These are phyloP conservation scores for Lysiphlebus fabarum DNA, from an alignment of 1,140 invertebrate species.

Conservation along the genomic window DNA sequence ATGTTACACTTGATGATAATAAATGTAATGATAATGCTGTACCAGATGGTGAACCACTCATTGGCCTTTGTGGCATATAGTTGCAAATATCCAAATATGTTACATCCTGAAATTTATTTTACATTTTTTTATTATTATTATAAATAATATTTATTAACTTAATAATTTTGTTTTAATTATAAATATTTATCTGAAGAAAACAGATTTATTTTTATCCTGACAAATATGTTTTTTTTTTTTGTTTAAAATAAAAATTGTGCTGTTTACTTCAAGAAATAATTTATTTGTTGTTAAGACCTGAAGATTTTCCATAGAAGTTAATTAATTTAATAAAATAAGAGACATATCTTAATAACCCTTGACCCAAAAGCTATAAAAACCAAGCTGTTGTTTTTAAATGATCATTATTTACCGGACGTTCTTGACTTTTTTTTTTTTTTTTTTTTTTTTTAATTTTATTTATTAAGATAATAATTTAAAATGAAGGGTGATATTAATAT, in stretches of 20 bases:
- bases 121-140: neutral
- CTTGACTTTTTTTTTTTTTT: conserved; percentile 29
- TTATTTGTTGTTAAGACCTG: neutral
- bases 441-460: no score
- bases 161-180: conserved; percentile 52
- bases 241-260: no score
- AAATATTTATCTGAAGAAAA: conserved; percentile 50
- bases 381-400: conserved; percentile 19
- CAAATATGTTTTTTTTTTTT: conserved; percentile 18
- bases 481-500: conserved; percentile 47
- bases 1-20: conserved; percentile 48
- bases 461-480: conserved; percentile 49
- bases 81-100: conserved; percentile 53
- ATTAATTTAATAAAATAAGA: conserved; percentile 7
- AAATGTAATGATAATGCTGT: conserved; percentile 48
- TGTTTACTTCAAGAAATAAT: no score
- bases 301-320: neutral
- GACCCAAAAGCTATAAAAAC: conserved; percentile 17
- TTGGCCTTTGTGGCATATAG: conserved; percentile 54
- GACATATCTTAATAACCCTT: conserved; percentile 7
- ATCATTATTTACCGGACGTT: neutral
- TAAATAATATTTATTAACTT: neutral
- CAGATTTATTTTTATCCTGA: conserved; percentile 19
- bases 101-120: conserved; percentile 41
- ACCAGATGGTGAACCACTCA: conserved; percentile 52